A percentile compares a stretch with the other conserved stretches of the same genome.
Evolutionary conservation across 2,113 vertebrate genomes (phyloP).

Genomic region (Raja brachyura): DNA sequence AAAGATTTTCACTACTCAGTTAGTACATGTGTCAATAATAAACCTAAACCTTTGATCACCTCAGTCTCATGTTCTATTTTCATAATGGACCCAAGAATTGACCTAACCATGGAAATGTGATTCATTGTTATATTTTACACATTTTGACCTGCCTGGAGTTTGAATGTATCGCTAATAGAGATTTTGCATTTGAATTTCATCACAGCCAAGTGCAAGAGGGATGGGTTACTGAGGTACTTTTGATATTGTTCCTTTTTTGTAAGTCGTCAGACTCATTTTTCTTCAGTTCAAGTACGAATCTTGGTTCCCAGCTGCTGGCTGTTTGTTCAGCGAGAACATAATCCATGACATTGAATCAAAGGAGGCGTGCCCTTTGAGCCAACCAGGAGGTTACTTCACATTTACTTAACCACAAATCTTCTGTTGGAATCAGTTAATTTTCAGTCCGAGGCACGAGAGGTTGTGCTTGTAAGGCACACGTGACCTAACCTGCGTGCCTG

Average conservation of each 20-base stretch:
- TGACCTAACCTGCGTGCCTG: not conserved
- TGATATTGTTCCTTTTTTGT: not conserved
- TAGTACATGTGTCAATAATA: too few species aligned
- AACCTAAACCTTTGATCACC: not conserved
- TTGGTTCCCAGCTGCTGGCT: not conserved
- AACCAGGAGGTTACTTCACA: not conserved
- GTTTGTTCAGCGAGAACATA: not conserved
- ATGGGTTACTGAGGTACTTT: not conserved
- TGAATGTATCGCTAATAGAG: not conserved
- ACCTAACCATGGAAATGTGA: not conserved
- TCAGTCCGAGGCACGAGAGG: constrained; percentile 25
- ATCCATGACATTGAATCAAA: constrained; percentile 12
- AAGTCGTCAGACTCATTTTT: not conserved
- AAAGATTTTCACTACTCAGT: too few species aligned
- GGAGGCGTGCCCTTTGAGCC: not conserved
- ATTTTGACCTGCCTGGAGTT: not conserved
- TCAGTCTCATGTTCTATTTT: not conserved
- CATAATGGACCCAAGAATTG: not conserved
- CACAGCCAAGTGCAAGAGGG: not conserved
- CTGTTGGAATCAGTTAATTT: constrained; percentile 26
- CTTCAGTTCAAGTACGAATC: too few species aligned
- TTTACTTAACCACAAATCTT: not conserved
- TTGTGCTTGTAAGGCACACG: not conserved
- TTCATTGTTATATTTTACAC: not conserved
- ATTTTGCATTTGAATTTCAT: not conserved